Evolutionary conservation across 2,888 invertebrate genomes (phyloP).

Genomic region (Limnephilus rhombicus): DNA sequence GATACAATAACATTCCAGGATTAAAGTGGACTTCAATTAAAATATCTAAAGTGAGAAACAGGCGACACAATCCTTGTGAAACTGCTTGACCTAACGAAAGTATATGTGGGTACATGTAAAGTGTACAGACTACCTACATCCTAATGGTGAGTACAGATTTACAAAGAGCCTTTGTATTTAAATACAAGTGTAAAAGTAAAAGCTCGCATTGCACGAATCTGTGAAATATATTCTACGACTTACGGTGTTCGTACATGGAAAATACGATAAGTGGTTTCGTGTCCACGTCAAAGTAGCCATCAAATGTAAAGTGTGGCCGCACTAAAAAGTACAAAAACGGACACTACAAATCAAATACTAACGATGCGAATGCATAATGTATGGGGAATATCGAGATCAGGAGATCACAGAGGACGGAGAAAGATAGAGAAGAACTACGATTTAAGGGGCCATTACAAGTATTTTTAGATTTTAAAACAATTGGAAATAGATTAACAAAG

Average conservation of each 20-base stretch:
- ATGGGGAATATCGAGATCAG: conserved; percentile 19
- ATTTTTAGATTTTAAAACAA: neutral
- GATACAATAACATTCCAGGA: too few relatives aligned
- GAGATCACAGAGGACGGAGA: neutral
- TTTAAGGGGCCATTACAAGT: neutral
- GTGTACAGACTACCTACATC: neutral
- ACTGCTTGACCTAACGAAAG: neutral
- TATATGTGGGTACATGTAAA: neutral
- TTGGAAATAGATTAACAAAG: neutral
- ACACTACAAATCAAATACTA: conserved; percentile 15
- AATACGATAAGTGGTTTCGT: neutral
- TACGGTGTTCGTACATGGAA: neutral
- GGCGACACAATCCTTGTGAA: neutral
- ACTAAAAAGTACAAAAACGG: conserved; percentile 37
- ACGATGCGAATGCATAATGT: conserved; percentile 34
- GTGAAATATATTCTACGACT: neutral
- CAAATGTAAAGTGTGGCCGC: conserved; percentile 9
- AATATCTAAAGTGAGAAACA: neutral
- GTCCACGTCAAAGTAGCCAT: neutral
- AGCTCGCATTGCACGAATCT: neutral
- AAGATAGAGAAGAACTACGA: neutral
- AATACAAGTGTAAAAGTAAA: neutral
- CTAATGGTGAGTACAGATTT: neutral
- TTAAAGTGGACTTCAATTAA: too few relatives aligned
- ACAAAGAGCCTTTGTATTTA: neutral